Conservation (phyloP, 2,888 invertebrate genomes). For the Entomobrya proxima region DNA sequence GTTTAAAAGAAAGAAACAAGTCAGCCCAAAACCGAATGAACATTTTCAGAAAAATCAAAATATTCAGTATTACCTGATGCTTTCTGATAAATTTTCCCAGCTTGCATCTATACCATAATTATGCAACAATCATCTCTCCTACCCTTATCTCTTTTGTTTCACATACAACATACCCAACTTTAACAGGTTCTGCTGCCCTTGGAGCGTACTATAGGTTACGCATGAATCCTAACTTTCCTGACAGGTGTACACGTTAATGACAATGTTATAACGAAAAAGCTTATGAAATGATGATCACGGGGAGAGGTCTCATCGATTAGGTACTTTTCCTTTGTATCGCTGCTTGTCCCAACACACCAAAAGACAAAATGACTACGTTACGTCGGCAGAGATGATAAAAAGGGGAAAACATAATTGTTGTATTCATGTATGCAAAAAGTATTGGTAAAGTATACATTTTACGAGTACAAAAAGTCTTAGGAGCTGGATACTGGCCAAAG, state of each 20-base stretch:
- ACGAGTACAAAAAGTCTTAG: neutral
- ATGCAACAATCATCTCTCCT: no score
- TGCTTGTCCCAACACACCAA: neutral
- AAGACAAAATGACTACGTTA: neutral
- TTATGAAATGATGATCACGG: slow-evolving; percentile 29
- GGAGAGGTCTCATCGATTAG: neutral
- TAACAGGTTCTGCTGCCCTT: slow-evolving; percentile 42
- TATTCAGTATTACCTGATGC: no score
- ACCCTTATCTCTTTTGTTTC: no score
- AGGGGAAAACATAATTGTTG: neutral
- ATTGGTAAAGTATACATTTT: neutral
- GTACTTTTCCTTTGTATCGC: neutral
- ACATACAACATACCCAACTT: no score
- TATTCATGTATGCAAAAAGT: neutral
- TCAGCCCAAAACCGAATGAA: no score
- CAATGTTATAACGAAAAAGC: slow-evolving; percentile 21
- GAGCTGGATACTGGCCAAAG: slow-evolving; percentile 53
- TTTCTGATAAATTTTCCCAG: no score
- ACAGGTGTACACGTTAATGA: slow-evolving; percentile 52
- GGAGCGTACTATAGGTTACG: slow-evolving; percentile 31
- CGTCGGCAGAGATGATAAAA: neutral
- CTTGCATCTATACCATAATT: no score
- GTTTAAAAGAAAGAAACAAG: no score
- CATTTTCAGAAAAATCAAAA: no score
- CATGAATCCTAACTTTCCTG: slow-evolving; percentile 1